These are phyloP conservation scores for Pedionomus torquatus DNA, from an alignment of 2,113 vertebrate species.

Conservation along the genomic window DNA sequence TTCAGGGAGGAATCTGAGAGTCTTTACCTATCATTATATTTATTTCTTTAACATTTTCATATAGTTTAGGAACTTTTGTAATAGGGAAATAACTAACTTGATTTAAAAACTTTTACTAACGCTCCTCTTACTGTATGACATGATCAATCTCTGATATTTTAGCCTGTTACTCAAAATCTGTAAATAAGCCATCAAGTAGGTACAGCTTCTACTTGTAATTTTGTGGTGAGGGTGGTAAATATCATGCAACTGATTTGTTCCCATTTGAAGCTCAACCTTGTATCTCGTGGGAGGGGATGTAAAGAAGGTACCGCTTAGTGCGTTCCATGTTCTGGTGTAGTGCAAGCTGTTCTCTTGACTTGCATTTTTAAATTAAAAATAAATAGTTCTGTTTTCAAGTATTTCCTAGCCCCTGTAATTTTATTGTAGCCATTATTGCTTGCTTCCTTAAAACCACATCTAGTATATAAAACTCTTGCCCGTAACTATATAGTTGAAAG, in stretches of 20 bases:
- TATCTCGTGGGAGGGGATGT: background rate
- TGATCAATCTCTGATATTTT: background rate
- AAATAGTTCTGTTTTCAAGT: background rate
- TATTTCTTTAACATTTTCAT: background rate
- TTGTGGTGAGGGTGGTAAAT: background rate
- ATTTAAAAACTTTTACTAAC: background rate
- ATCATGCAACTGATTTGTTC: background rate
- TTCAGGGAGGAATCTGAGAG: background rate
- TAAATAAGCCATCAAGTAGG: background rate
- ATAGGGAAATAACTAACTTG: background rate
- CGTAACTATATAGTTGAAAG: background rate
- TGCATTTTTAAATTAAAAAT: background rate
- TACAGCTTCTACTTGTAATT: background rate
- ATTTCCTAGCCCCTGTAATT: background rate
- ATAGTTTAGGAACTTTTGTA: background rate
- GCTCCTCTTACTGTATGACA: background rate
- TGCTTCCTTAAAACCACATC: background rate
- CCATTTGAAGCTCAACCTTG: background rate
- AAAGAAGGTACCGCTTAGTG: background rate
- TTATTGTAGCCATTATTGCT: background rate
- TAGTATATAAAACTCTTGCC: background rate
- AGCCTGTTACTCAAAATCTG: background rate
- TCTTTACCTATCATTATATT: background rate
- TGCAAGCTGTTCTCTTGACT: background rate
- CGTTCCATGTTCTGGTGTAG: fast-evolving